These are phyloP conservation scores for Gandaritis pyraliata DNA, from an alignment of 2,888 invertebrate genomes.

Conservation along the genomic window DNA sequence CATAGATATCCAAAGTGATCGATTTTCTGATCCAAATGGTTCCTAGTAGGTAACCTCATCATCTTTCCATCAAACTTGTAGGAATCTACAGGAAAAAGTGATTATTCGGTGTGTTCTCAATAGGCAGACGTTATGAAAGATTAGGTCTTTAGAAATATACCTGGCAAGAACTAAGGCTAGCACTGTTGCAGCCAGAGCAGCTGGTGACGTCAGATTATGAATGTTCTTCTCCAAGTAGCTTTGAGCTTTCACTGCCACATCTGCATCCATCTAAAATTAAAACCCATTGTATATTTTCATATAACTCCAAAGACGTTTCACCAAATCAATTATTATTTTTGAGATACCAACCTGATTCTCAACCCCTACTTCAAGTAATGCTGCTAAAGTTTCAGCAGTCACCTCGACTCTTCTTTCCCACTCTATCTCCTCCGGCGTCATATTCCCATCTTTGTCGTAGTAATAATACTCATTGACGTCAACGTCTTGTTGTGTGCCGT, in stretches of 20 bases:
- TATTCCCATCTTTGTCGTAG: constrained; percentile 80
- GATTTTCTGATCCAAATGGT: too few species aligned
- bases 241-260: constrained; percentile 81
- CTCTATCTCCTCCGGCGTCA: constrained; percentile 75
- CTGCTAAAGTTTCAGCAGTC: constrained; percentile 86
- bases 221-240: constrained; percentile 84
- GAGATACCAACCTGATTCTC: constrained; percentile 75
- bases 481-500: constrained; percentile 66
- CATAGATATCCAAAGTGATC: too few species aligned
- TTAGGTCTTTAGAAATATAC: too few species aligned
- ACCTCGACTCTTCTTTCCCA: constrained; percentile 85
- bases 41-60: too few species aligned
- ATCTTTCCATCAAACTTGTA: too few species aligned
- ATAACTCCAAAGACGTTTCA: neutral
- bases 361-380: constrained; percentile 85
- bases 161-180: constrained; percentile 84
- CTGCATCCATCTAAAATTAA: constrained; percentile 72
- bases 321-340: neutral
- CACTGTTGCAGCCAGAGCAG: constrained; percentile 85
- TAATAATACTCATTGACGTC: constrained; percentile 79
- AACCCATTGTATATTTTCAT: neutral
- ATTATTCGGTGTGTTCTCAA: too few species aligned
- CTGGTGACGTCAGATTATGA: constrained; percentile 82
- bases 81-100: too few species aligned
- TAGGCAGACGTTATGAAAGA: too few species aligned